Conservation (phyloP, 2,888 invertebrate genomes). For the Gymnoscelis rufifasciata region DNA sequence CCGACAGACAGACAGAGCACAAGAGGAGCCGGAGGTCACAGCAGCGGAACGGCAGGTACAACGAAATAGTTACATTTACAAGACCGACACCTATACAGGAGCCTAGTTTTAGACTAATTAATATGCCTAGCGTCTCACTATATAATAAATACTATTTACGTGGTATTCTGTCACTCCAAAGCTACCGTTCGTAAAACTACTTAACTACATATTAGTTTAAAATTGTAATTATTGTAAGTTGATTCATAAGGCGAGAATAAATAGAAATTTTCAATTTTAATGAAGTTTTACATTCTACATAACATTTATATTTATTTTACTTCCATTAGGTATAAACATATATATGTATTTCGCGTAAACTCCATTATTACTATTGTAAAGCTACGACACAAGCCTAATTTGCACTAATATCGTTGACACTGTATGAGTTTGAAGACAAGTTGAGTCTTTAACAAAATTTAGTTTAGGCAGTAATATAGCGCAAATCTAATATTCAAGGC, state of each 20-base stretch:
- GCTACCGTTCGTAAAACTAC: constrained; percentile 8
- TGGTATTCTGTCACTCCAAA: constrained; percentile 3
- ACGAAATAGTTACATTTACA: neutral
- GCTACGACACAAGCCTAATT: no score
- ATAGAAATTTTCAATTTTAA: constrained; percentile 8
- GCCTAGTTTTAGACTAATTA: neutral
- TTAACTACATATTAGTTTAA: constrained; percentile 1
- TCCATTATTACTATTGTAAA: no score
- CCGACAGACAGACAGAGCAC: no score
- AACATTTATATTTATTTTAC: constrained; percentile 7
- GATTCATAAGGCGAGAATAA: constrained; percentile 10
- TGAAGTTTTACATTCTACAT: constrained; percentile 9
- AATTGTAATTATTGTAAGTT: constrained; percentile 11
- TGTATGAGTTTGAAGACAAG: no score
- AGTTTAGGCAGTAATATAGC: neutral
- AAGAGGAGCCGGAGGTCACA: no score
- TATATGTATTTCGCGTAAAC: no score
- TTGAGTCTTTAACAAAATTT: no score
- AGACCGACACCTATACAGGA: neutral
- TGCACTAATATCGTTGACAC: no score
- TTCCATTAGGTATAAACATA: neutral
- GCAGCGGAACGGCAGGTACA: no score
- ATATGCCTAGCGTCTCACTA: neutral
- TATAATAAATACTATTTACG: neutral
- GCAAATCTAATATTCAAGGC: no score